Percentiles rank a stretch among this genome's conserved stretches.
These are phyloP conservation scores for Antrozous pallidus DNA, from an alignment of 2,797 vertebrate genomes.

Conservation along the genomic window DNA sequence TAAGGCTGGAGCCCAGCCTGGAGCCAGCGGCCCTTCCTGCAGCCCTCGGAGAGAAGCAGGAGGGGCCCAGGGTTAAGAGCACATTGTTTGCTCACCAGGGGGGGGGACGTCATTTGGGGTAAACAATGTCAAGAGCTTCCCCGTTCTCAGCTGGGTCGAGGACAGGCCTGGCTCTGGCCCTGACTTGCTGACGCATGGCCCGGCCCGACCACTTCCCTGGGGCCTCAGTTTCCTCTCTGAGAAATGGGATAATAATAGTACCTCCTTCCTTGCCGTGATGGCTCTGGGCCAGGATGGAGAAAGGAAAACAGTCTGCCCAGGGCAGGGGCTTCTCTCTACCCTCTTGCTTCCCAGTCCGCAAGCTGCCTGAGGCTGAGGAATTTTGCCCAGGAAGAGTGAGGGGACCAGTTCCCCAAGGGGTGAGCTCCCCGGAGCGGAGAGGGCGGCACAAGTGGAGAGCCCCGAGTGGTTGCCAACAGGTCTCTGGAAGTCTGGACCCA, in stretches of 20 bases:
- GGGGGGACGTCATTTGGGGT: not conserved
- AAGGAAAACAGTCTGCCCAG: not conserved
- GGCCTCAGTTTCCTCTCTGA: constrained; percentile 67
- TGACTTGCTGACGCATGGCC: not conserved
- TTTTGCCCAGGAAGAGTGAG: not conserved
- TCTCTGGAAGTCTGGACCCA: not conserved
- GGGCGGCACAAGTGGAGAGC: not conserved
- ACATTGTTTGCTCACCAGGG: constrained; percentile 36
- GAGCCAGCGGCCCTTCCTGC: not conserved
- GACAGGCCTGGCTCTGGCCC: not conserved
- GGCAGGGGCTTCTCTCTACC: no score
- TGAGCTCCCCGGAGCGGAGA: not conserved
- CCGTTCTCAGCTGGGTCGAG: not conserved
- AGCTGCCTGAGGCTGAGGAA: not conserved
- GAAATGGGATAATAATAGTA: constrained; percentile 68
- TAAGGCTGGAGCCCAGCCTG: not conserved
- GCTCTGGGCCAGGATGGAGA: constrained; percentile 28
- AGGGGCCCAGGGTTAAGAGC: not conserved
- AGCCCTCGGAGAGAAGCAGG: not conserved
- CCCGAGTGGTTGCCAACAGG: not conserved
- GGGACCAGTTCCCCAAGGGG: not conserved
- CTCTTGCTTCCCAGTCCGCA: no score
- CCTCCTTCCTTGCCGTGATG: constrained; percentile 41
- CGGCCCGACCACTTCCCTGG: not conserved
- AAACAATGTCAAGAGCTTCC: constrained; percentile 70